These are phyloP conservation scores for Bergia sp. DNA, from an alignment of 92 coral and sea anemone species.

Conservation along the genomic window DNA sequence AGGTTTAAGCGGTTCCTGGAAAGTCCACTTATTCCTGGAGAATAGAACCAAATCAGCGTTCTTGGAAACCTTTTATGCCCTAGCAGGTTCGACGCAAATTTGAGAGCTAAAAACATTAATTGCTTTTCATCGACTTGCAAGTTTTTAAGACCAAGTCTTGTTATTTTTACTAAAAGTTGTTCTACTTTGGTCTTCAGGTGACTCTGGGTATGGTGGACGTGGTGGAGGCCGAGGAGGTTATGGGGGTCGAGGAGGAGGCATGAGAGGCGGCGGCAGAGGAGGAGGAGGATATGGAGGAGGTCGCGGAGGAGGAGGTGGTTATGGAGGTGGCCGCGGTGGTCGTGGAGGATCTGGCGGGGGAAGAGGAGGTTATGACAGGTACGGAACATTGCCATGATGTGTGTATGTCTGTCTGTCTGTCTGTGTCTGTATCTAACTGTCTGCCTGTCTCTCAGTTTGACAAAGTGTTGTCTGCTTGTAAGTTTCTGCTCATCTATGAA, in stretches of 20 bases:
- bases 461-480: no score
- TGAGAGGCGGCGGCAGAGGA: conserved; percentile 67
- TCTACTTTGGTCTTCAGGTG: conserved; percentile 18
- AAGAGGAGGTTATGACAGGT: conserved; percentile 71
- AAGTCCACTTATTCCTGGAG: no score
- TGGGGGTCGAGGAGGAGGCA: conserved; percentile 68
- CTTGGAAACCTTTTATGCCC: no score
- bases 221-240: conserved; percentile 58
- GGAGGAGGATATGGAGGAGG: conserved; percentile 77
- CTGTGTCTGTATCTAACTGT: not conserved
- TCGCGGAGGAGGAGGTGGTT: conserved; percentile 64
- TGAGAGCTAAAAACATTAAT: no score
- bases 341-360: conserved; percentile 53
- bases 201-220: conserved; percentile 31
- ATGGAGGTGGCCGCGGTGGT: conserved; percentile 48
- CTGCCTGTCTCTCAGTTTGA: not conserved
- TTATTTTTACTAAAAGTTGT: no score
- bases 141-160: no score
- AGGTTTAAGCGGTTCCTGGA: no score
- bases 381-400: not conserved
- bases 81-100: no score
- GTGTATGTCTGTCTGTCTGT: not conserved
- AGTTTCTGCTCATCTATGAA: no score
- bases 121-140: no score
- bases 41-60: no score